Evolutionary conservation across 2,113 vertebrate species (phyloP).

Genomic region (Terrapene triunguis): DNA sequence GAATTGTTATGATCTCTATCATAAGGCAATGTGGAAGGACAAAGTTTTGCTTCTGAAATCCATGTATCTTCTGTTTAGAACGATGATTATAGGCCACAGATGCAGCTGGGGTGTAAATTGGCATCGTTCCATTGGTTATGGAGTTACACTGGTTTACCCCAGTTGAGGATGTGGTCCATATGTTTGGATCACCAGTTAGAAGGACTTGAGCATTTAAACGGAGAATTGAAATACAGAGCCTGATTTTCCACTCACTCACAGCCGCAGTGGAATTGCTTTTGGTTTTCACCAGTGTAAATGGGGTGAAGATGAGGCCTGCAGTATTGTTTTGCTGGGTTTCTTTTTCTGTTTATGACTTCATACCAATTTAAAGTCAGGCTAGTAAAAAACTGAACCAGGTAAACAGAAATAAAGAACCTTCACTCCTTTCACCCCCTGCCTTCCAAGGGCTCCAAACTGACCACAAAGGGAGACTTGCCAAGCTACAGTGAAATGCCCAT

Average conservation of each 20-base stretch:
- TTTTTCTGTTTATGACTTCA: background rate
- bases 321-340: background rate
- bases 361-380: background rate
- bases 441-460: background rate
- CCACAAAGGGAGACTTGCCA: background rate
- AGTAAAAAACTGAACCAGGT: background rate
- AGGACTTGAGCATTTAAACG: background rate
- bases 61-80: background rate
- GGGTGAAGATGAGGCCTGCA: background rate
- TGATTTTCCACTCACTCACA: background rate
- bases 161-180: background rate
- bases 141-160: background rate
- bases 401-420: background rate
- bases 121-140: background rate
- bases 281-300: background rate
- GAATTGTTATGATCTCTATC: background rate
- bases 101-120: background rate
- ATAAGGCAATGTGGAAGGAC: background rate
- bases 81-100: background rate
- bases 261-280: background rate
- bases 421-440: background rate
- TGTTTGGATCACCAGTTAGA: background rate
- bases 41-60: background rate
- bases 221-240: background rate
- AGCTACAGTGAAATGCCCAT: accelerated